Conservation (phyloP, 2,113 vertebrate species). For the Bambusicola thoracicus region DNA sequence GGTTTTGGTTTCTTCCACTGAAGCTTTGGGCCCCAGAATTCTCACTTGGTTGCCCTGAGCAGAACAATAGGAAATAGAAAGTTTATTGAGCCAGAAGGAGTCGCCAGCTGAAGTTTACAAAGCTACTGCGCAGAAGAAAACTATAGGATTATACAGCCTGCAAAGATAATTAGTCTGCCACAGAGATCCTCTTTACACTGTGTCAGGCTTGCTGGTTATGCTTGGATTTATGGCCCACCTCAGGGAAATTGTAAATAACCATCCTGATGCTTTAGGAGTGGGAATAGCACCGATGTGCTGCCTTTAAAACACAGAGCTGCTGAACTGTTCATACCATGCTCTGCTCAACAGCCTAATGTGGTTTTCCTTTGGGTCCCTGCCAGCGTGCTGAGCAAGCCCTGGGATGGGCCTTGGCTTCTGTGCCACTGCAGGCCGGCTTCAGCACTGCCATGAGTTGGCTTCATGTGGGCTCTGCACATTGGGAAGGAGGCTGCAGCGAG, state of each 20-base stretch:
- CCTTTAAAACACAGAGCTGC: background rate
- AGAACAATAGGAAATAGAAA: constrained; percentile 26
- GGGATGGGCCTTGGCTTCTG: background rate
- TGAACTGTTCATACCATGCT: background rate
- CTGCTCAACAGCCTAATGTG: fast-evolving
- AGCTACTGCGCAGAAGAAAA: background rate
- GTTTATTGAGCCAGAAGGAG: background rate
- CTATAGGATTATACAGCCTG: background rate
- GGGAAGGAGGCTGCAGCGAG: background rate
- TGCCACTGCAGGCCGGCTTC: fast-evolving
- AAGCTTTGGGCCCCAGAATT: background rate
- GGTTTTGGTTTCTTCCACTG: background rate
- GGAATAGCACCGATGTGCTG: background rate
- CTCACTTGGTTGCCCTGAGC: background rate
- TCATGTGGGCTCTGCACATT: background rate
- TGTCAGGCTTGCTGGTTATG: constrained; percentile 13
- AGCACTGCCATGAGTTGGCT: fast-evolving
- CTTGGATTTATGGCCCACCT: constrained; percentile 2
- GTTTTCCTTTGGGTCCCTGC: background rate
- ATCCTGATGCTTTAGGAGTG: background rate
- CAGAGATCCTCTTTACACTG: constrained; percentile 5
- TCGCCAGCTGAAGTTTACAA: constrained; percentile 10
- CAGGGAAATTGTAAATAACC: constrained; percentile 11
- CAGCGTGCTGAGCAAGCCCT: fast-evolving
- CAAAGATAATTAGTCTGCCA: constrained; percentile 35